phyloP scores from a whole-genome alignment of 2,888 invertebrate species.

The Drosophila multiciliata region DNA sequence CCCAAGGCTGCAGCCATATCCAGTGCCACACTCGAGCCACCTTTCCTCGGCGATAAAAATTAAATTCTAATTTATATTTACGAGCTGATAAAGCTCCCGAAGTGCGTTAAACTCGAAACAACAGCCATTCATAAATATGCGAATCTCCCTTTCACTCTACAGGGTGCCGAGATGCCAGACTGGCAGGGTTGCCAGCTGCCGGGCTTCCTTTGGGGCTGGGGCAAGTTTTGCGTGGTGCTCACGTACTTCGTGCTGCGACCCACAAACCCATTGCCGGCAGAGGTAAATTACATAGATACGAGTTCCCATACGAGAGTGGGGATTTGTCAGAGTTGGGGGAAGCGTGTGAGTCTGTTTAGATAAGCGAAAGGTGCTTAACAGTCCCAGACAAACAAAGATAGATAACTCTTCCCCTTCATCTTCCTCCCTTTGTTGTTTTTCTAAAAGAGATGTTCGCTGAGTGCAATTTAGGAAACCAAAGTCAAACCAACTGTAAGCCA shows the following conservation, averaged over 20 bases:
- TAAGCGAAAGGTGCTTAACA: slow-evolving; percentile 60
- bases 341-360: slow-evolving; percentile 56
- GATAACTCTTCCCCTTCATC: slow-evolving; percentile 6
- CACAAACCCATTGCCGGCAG: slow-evolving; percentile 53
- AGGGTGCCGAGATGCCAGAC: slow-evolving; percentile 18
- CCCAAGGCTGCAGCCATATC: slow-evolving; percentile 44
- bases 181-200: slow-evolving; percentile 20
- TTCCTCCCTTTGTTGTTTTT: slow-evolving; percentile 30
- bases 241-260: slow-evolving; percentile 47
- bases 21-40: slow-evolving; percentile 25
- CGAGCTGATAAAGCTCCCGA: slow-evolving; percentile 77
- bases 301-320: slow-evolving; percentile 9
- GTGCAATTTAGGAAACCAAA: slow-evolving; percentile 38
- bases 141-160: slow-evolving; percentile 25
- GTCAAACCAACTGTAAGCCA: slow-evolving; percentile 29
- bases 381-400: slow-evolving; percentile 11
- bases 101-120: slow-evolving; percentile 73
- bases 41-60: slow-evolving; percentile 72
- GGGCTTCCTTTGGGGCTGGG: slow-evolving; percentile 25
- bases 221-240: slow-evolving; percentile 56
- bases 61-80: slow-evolving; percentile 81
- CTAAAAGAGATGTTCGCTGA: slow-evolving; percentile 20
- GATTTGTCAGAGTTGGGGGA: neutral
- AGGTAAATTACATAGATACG: slow-evolving; percentile 49
- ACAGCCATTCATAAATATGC: slow-evolving; percentile 74